Evolutionary conservation across 2,888 invertebrate genomes (phyloP).

Genomic region (Phortica okadai): DNA sequence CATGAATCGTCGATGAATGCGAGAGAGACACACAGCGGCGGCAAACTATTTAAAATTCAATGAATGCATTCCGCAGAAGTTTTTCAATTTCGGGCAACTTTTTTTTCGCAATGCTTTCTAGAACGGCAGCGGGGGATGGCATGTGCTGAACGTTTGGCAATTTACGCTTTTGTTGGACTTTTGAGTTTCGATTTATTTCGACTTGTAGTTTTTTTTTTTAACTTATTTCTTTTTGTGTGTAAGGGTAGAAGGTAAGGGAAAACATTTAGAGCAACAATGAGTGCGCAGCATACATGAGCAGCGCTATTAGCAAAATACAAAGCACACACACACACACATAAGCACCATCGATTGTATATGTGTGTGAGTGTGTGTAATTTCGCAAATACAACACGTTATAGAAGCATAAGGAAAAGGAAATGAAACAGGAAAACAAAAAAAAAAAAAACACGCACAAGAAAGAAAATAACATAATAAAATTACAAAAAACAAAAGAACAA

Average conservation of each 20-base stretch:
- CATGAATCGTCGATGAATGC: not conserved
- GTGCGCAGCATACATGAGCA: not conserved
- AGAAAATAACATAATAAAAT: constrained; percentile 8
- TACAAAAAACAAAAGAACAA: constrained; percentile 30
- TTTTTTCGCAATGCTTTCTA: not conserved
- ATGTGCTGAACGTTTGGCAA: too few relatives aligned
- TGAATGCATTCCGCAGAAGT: constrained; percentile 25
- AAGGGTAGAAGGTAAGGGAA: not conserved
- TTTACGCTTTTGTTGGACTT: constrained; percentile 5
- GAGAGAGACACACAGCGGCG: not conserved
- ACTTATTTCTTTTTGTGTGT: not conserved
- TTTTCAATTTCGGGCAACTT: constrained; percentile 25
- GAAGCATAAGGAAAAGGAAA: constrained; percentile 15
- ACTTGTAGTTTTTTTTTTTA: not conserved
- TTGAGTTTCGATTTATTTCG: not conserved
- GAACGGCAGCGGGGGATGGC: not conserved
- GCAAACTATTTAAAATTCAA: constrained; percentile 34
- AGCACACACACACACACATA: not conserved
- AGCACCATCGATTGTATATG: constrained; percentile 11
- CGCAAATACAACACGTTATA: not conserved
- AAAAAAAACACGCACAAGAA: constrained; percentile 16
- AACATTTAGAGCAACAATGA: constrained; percentile 11
- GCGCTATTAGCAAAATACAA: constrained; percentile 2
- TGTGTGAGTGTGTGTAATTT: constrained; percentile 29
- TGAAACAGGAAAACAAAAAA: constrained; percentile 14